phyloP scores from a whole-genome alignment of 2,797 vertebrate genomes.

The Lindbergichthys nudifrons region DNA sequence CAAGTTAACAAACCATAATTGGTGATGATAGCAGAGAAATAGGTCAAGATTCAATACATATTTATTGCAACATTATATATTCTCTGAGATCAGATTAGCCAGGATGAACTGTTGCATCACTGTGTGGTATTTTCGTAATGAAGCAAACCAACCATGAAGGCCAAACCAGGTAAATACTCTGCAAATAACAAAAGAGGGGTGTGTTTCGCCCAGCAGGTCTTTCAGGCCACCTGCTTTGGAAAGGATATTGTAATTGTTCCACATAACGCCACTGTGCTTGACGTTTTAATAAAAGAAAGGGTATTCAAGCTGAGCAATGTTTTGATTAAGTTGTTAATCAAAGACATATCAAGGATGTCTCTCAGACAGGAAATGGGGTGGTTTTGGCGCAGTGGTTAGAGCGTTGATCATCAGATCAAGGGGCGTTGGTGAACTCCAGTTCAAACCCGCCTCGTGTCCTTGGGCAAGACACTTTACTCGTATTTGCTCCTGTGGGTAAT shows the following conservation, averaged over 20 bases:
- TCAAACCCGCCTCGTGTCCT: no score
- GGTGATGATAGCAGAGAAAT: background rate
- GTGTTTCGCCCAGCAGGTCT: slow-evolving; percentile 15
- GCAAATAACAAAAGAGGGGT: slow-evolving; percentile 39
- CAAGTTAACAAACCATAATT: background rate
- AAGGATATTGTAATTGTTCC: slow-evolving; percentile 19
- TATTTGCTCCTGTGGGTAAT: no score
- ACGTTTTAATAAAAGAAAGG: slow-evolving; percentile 14
- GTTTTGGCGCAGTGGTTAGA: no score
- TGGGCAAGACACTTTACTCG: no score
- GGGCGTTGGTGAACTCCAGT: no score
- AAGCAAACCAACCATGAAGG: slow-evolving; percentile 37
- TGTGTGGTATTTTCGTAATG: slow-evolving; percentile 23
- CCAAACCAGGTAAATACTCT: slow-evolving; percentile 14
- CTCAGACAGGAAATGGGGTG: slow-evolving; percentile 18
- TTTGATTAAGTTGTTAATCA: slow-evolving; percentile 30
- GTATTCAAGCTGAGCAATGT: slow-evolving; percentile 6
- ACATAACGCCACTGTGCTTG: background rate
- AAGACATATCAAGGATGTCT: background rate
- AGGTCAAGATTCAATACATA: background rate
- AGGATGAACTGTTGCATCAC: background rate
- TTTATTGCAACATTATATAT: slow-evolving; percentile 1
- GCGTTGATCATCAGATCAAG: no score
- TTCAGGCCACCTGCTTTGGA: slow-evolving; percentile 12
- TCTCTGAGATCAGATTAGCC: slow-evolving; percentile 1